Evolutionary conservation across 2,113 vertebrate genomes (phyloP).

Genomic region (Saccopteryx bilineata): DNA sequence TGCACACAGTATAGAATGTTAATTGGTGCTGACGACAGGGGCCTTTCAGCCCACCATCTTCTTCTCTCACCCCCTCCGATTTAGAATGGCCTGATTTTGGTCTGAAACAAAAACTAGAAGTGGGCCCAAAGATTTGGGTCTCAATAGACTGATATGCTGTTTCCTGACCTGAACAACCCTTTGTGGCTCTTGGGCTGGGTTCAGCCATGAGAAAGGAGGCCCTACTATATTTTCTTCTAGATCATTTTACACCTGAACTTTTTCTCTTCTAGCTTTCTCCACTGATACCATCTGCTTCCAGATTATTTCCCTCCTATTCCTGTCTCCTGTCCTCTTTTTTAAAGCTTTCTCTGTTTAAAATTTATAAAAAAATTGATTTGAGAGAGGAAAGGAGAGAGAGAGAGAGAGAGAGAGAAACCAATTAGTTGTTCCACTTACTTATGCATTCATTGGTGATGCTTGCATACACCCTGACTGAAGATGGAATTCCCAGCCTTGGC

Average conservation of each 20-base stretch:
- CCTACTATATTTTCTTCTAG: background rate
- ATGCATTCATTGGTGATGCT: no score
- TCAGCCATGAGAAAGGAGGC: background rate
- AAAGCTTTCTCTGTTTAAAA: no score
- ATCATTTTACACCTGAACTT: background rate
- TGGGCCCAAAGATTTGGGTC: background rate
- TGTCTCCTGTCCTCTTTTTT: background rate
- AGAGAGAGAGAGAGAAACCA: no score
- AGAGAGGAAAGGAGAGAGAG: no score
- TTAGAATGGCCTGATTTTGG: background rate
- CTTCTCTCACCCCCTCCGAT: background rate
- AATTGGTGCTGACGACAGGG: accelerated
- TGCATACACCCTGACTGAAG: no score
- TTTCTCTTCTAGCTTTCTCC: background rate
- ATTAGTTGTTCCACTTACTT: no score
- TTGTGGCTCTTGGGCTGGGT: background rate
- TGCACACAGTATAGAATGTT: background rate
- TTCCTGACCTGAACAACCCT: background rate
- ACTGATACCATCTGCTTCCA: background rate
- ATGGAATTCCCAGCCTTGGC: no score
- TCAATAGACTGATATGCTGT: background rate
- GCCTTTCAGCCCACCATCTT: accelerated
- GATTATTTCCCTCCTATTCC: background rate
- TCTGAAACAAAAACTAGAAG: background rate
- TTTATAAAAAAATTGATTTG: no score